Conservation (phyloP, 1,140 invertebrate genomes). For the Nephotettix cincticeps region DNA sequence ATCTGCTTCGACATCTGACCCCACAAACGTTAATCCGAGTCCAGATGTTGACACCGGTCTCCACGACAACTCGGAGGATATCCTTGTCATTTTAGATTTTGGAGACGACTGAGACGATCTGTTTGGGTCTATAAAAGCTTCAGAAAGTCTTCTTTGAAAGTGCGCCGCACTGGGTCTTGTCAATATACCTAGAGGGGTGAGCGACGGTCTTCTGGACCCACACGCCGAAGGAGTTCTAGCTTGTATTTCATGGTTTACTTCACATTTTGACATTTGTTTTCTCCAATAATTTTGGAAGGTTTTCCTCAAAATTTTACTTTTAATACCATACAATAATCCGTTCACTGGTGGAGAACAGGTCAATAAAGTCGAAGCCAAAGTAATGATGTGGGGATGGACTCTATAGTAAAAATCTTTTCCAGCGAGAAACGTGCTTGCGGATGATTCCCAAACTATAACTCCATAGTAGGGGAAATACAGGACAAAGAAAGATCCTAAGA, state of each 20-base stretch:
- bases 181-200: slow-evolving; percentile 51
- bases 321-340: slow-evolving; percentile 73
- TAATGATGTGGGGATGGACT: slow-evolving; percentile 53
- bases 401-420: slow-evolving; percentile 7
- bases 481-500: slow-evolving; percentile 67
- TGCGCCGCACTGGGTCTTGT: slow-evolving; percentile 45
- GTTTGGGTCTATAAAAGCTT: slow-evolving; percentile 59
- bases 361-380: slow-evolving; percentile 56
- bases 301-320: slow-evolving; percentile 65
- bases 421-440: slow-evolving; percentile 23
- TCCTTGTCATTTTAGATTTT: slow-evolving; percentile 48
- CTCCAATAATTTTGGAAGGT: slow-evolving; percentile 76
- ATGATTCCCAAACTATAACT: slow-evolving; percentile 65
- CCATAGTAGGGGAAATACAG: slow-evolving; percentile 73
- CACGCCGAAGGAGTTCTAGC: slow-evolving; percentile 73
- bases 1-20: not conserved
- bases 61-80: slow-evolving; percentile 49
- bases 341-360: slow-evolving; percentile 70
- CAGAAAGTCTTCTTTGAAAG: slow-evolving; percentile 61
- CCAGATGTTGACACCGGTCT: slow-evolving; percentile 43
- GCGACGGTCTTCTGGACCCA: slow-evolving; percentile 68
- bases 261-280: slow-evolving; percentile 76
- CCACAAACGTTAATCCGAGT: slow-evolving; percentile 32
- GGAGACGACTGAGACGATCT: slow-evolving; percentile 43
- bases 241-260: slow-evolving; percentile 71